Evolutionary conservation across 2,888 invertebrate species (phyloP).

Genomic region (Galeruca laticollis): DNA sequence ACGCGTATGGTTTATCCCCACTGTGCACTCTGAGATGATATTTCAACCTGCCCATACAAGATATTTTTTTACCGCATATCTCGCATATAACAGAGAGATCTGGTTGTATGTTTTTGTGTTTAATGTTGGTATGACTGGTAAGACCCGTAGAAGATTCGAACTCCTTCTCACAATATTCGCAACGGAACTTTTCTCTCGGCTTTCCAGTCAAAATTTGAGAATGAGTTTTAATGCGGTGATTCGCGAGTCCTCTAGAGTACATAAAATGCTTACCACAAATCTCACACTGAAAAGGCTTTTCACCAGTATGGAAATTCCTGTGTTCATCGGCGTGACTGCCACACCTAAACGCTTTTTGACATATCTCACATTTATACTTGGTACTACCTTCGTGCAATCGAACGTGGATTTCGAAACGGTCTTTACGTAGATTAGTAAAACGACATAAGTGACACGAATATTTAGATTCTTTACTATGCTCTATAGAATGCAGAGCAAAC

Average conservation of each 20-base stretch:
- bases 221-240: conserved; percentile 68
- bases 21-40: conserved; percentile 62
- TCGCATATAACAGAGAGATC: conserved; percentile 67
- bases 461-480: conserved; percentile 36
- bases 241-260: conserved; percentile 68
- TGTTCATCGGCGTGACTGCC: conserved; percentile 69
- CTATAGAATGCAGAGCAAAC: conserved; percentile 40
- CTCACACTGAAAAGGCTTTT: conserved; percentile 57
- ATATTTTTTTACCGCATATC: conserved; percentile 62
- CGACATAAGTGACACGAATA: conserved; percentile 45
- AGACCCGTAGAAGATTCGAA: conserved; percentile 60
- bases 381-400: conserved; percentile 61
- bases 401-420: conserved; percentile 60
- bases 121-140: conserved; percentile 56
- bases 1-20: conserved; percentile 67
- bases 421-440: conserved; percentile 54
- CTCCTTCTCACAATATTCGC: conserved; percentile 62
- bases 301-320: conserved; percentile 69
- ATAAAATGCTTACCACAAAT: conserved; percentile 68
- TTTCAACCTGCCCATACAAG: conserved; percentile 61
- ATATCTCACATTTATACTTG: conserved; percentile 54
- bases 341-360: conserved; percentile 57
- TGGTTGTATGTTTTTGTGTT: conserved; percentile 55
- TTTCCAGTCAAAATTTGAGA: conserved; percentile 63
- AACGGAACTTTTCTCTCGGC: conserved; percentile 61